Evolutionary conservation across 2,113 vertebrate genomes (phyloP).

Genomic region (Nettapus auritus): DNA sequence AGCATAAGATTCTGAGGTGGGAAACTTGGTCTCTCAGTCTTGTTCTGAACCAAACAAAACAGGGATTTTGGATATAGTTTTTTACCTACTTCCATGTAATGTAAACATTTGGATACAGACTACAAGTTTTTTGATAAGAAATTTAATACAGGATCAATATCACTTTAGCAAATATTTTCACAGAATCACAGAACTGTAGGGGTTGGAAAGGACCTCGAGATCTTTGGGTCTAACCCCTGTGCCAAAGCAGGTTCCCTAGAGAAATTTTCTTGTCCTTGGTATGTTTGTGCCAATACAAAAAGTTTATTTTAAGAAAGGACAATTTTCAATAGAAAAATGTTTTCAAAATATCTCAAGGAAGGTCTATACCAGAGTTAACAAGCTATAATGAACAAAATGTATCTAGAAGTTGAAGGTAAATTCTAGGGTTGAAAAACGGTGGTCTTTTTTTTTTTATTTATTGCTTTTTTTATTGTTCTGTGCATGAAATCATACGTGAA

Average conservation of each 20-base stretch:
- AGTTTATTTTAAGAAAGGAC: background rate
- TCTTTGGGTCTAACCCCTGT: too few species aligned
- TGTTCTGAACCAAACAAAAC: background rate
- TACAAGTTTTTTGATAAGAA: background rate
- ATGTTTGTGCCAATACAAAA: background rate
- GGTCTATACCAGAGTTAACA: background rate
- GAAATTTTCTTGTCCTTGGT: background rate
- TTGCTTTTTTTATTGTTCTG: background rate
- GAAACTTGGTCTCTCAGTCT: background rate
- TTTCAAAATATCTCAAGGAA: background rate
- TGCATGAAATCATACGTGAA: background rate
- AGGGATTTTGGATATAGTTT: background rate
- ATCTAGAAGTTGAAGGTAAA: background rate
- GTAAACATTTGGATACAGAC: background rate
- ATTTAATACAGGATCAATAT: background rate
- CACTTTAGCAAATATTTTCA: background rate
- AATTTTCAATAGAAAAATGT: background rate
- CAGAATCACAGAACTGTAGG: too few species aligned
- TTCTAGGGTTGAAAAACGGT: background rate
- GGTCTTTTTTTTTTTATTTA: background rate
- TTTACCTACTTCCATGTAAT: background rate
- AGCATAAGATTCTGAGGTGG: background rate
- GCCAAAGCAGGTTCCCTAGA: too few species aligned
- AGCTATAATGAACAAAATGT: background rate
- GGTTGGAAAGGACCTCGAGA: too few species aligned